phyloP scores from a whole-genome alignment of 1,140 invertebrate genomes.

The Pseudobourletiella spinata region DNA sequence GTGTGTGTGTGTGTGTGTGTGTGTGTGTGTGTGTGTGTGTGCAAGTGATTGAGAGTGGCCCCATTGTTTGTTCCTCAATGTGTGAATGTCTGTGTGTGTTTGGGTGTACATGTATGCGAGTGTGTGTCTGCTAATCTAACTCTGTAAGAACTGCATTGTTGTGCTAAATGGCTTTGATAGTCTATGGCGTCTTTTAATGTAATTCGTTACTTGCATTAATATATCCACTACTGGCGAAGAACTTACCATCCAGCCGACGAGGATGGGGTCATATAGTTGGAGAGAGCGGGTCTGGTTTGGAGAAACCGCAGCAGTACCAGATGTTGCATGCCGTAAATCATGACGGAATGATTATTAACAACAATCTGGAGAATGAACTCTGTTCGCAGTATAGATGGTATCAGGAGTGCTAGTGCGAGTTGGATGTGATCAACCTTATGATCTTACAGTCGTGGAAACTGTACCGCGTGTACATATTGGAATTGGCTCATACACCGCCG shows the following conservation, averaged over 20 bases:
- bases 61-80: no score
- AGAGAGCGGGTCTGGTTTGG: no score
- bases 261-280: background rate
- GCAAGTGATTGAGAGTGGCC: no score
- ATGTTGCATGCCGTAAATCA: constrained; percentile 2
- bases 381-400: background rate
- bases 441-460: no score
- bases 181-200: background rate
- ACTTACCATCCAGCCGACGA: background rate
- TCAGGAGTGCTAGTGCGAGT: no score
- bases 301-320: background rate
- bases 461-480: no score
- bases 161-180: background rate
- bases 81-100: no score
- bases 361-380: background rate
- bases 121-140: background rate
- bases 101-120: background rate
- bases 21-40: no score
- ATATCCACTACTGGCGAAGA: background rate
- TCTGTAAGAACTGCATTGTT: background rate
- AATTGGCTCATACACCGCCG: no score
- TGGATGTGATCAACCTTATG: no score
- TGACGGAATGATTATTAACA: constrained; percentile 3
- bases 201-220: background rate
- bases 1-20: no score